These are phyloP conservation scores for Axinella damicornis DNA, from an alignment of 37 sponge, comb jelly and placozoan species.

Conservation along the genomic window DNA sequence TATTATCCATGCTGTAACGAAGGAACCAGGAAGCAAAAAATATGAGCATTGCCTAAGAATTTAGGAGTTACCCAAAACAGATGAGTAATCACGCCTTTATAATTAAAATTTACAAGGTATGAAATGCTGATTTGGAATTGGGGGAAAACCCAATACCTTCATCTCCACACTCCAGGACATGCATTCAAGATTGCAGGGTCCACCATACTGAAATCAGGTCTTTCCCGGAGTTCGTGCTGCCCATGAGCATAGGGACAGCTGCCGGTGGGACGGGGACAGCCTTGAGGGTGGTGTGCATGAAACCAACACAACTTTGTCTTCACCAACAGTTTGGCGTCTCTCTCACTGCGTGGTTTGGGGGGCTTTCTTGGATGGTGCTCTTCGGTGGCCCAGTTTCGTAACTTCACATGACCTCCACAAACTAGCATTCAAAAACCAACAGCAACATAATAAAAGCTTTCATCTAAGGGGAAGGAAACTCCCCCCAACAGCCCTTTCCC, in stretches of 20 bases:
- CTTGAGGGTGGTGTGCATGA: conserved; percentile 83
- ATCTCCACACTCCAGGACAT: no score
- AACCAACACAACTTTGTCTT: conserved; percentile 95
- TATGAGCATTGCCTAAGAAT: no score
- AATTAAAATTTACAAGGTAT: no score
- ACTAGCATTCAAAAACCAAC: conserved; percentile 31
- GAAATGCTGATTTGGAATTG: no score
- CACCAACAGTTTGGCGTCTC: conserved; percentile 1
- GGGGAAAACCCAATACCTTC: no score
- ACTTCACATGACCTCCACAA: conserved; percentile 49
- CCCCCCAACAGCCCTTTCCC: background rate
- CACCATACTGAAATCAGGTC: conserved; percentile 59
- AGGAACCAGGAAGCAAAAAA: no score
- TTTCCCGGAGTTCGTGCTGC: conserved; percentile 53
- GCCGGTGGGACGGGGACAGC: conserved; percentile 70
- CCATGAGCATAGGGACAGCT: conserved; percentile 90
- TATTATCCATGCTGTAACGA: no score
- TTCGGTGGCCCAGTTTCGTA: conserved; percentile 82
- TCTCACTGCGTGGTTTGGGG: background rate
- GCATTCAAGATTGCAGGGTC: no score
- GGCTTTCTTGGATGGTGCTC: conserved; percentile 1
- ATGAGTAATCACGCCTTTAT: no score
- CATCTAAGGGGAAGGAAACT: background rate
- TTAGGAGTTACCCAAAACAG: no score
- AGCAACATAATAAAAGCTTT: background rate